phyloP scores from a whole-genome alignment of 2,113 vertebrate species.

The Plotosus lineatus region DNA sequence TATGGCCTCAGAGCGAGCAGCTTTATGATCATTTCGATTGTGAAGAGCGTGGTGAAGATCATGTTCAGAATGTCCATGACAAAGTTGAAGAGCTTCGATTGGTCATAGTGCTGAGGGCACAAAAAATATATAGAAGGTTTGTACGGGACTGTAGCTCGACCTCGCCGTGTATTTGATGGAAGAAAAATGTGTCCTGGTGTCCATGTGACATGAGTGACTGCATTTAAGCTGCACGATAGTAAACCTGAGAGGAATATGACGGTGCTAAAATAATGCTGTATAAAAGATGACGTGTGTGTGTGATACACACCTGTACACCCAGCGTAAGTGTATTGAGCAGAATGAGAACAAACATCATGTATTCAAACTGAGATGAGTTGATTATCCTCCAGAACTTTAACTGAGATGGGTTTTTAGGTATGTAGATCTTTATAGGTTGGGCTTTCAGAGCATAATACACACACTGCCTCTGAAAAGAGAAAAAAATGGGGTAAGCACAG shows the following conservation, averaged over 20 bases:
- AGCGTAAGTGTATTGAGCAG: slow-evolving; percentile 91
- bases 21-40: slow-evolving; percentile 91
- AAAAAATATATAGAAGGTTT: not conserved
- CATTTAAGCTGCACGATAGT: not conserved
- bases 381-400: slow-evolving; percentile 90
- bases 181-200: not conserved
- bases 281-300: not conserved
- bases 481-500: not conserved
- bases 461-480: slow-evolving; percentile 80
- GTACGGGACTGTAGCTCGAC: not conserved
- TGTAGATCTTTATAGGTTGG: slow-evolving; percentile 87
- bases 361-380: slow-evolving; percentile 90
- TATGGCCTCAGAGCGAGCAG: slow-evolving; percentile 86
- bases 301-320: slow-evolving; percentile 80
- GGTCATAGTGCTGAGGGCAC: slow-evolving; percentile 84
- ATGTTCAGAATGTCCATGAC: slow-evolving; percentile 95
- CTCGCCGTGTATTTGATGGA: not conserved
- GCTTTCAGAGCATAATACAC: slow-evolving; percentile 91
- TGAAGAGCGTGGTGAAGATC: slow-evolving; percentile 93
- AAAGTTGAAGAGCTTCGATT: slow-evolving; percentile 85
- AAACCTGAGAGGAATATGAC: not conserved
- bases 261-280: not conserved
- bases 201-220: not conserved
- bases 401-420: slow-evolving; percentile 89
- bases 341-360: slow-evolving; percentile 93